A percentile compares a stretch with the other conserved stretches of the same genome.
Conservation (phyloP, 1,140 invertebrate species). For the Meloidogyne chitwoodi region DNA sequence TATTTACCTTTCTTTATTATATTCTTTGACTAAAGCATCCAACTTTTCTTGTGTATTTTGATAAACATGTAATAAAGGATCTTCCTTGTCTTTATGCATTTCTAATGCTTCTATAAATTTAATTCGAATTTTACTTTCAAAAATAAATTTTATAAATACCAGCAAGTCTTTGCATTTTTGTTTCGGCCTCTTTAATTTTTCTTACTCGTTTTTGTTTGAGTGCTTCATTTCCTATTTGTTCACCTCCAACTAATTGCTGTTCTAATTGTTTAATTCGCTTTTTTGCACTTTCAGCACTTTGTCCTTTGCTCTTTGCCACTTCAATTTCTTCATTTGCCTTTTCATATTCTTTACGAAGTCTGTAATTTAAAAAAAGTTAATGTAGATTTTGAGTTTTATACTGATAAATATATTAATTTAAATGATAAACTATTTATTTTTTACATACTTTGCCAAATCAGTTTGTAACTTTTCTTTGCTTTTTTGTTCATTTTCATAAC, state of each 20-base stretch:
- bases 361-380: neutral
- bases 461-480: conserved; percentile 66
- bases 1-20: conserved; percentile 71
- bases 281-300: conserved; percentile 30
- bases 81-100: conserved; percentile 72
- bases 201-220: conserved; percentile 67
- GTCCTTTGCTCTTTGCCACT: neutral
- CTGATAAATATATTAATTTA: too few species aligned
- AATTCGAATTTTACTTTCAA: neutral
- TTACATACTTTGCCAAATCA: conserved; percentile 63
- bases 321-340: conserved; percentile 63
- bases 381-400: too few species aligned
- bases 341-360: conserved; percentile 66
- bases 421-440: too few species aligned
- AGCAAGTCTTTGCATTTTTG: conserved; percentile 65
- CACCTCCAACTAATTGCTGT: conserved; percentile 72
- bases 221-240: conserved; percentile 70
- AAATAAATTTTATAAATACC: too few species aligned
- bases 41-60: conserved; percentile 75
- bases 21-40: conserved; percentile 69
- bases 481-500: conserved; percentile 66
- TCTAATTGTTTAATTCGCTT: conserved; percentile 68
- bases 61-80: conserved; percentile 69
- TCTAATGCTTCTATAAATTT: conserved; percentile 65
- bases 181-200: conserved; percentile 71